phyloP scores from a whole-genome alignment of 2,888 invertebrate species.

The Diarsia brunnea region DNA sequence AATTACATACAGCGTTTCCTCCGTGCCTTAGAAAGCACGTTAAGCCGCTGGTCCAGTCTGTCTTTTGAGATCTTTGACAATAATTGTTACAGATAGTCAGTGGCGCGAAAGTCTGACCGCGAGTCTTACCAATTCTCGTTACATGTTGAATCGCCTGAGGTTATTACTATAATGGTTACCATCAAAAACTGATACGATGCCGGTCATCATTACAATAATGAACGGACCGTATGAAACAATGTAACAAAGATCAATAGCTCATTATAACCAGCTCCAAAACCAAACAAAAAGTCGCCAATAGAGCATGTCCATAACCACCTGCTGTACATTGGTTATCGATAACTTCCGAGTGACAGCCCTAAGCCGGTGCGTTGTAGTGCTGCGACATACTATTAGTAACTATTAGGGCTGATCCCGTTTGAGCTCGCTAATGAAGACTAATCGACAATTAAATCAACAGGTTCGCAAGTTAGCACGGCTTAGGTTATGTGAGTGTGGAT shows the following conservation, averaged over 20 bases:
- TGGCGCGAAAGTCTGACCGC: too few species aligned
- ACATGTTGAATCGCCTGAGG: background rate
- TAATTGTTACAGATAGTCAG: too few species aligned
- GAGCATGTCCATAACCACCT: slow-evolving; percentile 52
- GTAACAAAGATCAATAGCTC: slow-evolving; percentile 7
- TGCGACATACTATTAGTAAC: slow-evolving; percentile 85
- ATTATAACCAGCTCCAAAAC: background rate
- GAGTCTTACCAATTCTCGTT: too few species aligned
- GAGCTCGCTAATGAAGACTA: slow-evolving; percentile 84
- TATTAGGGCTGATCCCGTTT: slow-evolving; percentile 82
- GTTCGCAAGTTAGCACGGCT: slow-evolving; percentile 76
- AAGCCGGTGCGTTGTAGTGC: slow-evolving; percentile 69
- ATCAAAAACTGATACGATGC: background rate
- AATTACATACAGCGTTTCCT: too few species aligned
- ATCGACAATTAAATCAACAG: slow-evolving; percentile 88
- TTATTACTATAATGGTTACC: too few species aligned
- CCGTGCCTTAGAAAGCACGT: too few species aligned
- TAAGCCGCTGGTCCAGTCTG: too few species aligned
- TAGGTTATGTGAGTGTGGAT: slow-evolving; percentile 42
- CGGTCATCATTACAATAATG: background rate
- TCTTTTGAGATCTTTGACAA: too few species aligned
- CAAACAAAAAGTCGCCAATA: slow-evolving; percentile 16
- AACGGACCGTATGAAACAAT: slow-evolving; percentile 7
- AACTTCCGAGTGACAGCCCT: slow-evolving; percentile 71
- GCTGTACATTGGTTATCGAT: slow-evolving; percentile 55